Evolutionary conservation across 2,888 invertebrate species (phyloP).

Genomic region (Pocota personata): DNA sequence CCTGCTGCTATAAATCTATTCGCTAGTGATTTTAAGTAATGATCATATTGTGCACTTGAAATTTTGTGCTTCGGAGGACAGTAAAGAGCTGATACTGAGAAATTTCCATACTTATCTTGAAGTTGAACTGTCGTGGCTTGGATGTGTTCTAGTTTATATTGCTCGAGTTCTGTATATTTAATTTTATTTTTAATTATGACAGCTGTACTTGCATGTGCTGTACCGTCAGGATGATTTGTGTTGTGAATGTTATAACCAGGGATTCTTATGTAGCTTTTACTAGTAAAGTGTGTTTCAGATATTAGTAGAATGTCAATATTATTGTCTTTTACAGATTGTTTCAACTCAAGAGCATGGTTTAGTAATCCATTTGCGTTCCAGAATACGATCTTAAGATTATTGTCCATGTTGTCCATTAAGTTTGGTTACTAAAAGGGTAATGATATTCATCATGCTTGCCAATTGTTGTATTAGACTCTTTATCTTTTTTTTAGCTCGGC

Average conservation of each 20-base stretch:
- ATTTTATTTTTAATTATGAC: constrained; percentile 20
- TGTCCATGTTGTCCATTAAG: constrained; percentile 4
- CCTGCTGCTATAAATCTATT: background rate
- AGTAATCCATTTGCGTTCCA: constrained; percentile 27
- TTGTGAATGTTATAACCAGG: background rate
- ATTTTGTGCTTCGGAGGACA: constrained; percentile 31
- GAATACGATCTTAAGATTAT: background rate
- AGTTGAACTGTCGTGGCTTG: constrained; percentile 33
- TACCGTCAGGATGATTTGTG: constrained; percentile 14
- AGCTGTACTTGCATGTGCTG: constrained; percentile 15
- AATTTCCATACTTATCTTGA: background rate
- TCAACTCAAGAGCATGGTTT: background rate
- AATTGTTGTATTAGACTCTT: background rate
- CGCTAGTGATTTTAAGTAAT: background rate
- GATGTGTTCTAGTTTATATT: too few species aligned
- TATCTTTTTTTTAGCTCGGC: background rate
- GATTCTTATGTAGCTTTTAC: background rate
- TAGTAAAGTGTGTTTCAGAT: too few species aligned
- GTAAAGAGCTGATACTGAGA: constrained; percentile 16
- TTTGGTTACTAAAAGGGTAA: background rate
- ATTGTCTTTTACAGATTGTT: too few species aligned
- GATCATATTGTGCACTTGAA: background rate
- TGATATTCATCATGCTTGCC: background rate
- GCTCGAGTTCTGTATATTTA: background rate
- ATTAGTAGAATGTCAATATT: too few species aligned